Base-by-base conservation (phyloP, 2,888 invertebrate species). In the Cacoxenus indagator region DNA sequence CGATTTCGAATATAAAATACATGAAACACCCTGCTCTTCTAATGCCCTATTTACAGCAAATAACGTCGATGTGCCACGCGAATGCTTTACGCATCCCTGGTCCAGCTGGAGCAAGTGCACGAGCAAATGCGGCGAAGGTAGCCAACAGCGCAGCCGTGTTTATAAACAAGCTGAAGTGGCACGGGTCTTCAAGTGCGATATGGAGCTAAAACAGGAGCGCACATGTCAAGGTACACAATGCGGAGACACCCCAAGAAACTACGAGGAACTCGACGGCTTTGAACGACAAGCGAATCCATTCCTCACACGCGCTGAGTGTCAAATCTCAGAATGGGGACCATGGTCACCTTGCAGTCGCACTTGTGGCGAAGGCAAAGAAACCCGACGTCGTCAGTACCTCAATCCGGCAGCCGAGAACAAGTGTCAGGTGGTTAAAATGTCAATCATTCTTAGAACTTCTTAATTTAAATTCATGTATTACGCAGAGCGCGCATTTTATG, bases 261-360 rank as follows among this genome's bases (percentile, higher is more conserved):
- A 14, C 8, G 45, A 55, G 2, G 57, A 65, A 61, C 24, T 45
- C 5, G 45, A 24, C 6, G 24, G 17, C 17, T 43, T 45, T 26
- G 61, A 62, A 45, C 11, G 24, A n/a, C 61, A 24, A 43, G 37
- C 37, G 9, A n/a, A 17, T 1, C 22, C 24, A 4, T 27, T 72
- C 24, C 70, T 70, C 84, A 26, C 75, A 43, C 57, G 88, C 64
- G 89, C 89, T 0, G 87, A 91, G 73, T 95, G 95, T 82, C 92
- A 92, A 6, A 87, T 95, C 67, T 91, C 93, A 0, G 87, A 90
- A 4, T 96, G 95, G 95, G 91, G 92, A 1, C 89, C 89, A 64
- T 96, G 95, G 95, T 92, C 94, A 0, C 89, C 92, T 29, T 96
- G 96, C 85, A 93, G 92, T 27, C 92, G 91, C 37, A 91, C 91